phyloP scores from a whole-genome alignment of 2,797 vertebrate species.

The Triplophysa yarkandensis region DNA sequence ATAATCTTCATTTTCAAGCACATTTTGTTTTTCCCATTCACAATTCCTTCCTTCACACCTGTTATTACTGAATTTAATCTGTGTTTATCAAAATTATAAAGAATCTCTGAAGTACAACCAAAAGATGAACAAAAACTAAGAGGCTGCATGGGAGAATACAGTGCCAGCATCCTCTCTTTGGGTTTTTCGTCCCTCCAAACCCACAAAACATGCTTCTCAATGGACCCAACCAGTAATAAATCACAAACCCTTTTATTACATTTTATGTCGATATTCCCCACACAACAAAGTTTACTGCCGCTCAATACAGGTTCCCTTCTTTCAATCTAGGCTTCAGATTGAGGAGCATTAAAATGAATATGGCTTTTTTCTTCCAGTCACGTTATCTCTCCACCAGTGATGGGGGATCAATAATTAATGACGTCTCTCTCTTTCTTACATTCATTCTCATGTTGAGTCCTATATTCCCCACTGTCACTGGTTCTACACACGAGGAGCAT shows the following conservation, averaged over 20 bases:
- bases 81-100: conserved; percentile 24
- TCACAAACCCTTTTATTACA: conserved; percentile 62
- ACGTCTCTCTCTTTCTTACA: conserved; percentile 50
- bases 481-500: conserved; percentile 24
- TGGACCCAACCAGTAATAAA: conserved; percentile 54
- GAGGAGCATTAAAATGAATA: conserved; percentile 62
- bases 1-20: not conserved
- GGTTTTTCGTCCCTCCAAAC: conserved; percentile 1
- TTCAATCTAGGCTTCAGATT: conserved; percentile 55
- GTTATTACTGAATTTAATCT: conserved; percentile 43
- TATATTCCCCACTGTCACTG: conserved; percentile 47
- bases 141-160: conserved; percentile 21
- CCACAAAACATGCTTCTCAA: conserved; percentile 39
- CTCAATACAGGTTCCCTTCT: conserved; percentile 58
- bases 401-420: conserved; percentile 62
- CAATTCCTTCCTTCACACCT: not conserved
- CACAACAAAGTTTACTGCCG: conserved; percentile 57
- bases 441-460: conserved; percentile 47
- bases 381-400: conserved; percentile 56
- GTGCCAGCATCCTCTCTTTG: conserved; percentile 43
- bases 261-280: conserved; percentile 62
- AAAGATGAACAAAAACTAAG: conserved; percentile 23
- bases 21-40: not conserved
- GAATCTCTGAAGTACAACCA: conserved; percentile 34
- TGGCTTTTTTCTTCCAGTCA: conserved; percentile 46